A percentile compares a stretch with the other conserved stretches of the same genome.
Evolutionary conservation across 2,888 invertebrate species (phyloP).

Genomic region (Melangyna quadrimaculata): DNA sequence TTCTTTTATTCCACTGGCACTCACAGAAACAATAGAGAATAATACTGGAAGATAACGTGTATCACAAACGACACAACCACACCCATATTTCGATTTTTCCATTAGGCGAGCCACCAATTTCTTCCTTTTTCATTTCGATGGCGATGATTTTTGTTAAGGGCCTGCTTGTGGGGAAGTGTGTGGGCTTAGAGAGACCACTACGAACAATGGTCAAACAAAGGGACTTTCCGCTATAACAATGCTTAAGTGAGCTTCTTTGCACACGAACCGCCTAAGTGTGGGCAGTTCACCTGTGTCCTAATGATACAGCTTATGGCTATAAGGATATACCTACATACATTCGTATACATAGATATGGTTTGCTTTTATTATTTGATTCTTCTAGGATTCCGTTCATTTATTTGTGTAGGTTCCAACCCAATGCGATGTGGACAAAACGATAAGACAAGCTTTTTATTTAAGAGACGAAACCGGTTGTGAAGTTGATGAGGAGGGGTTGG

Average conservation of each 20-base stretch:
- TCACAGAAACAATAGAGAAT: not conserved
- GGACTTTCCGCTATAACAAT: conserved; percentile 24
- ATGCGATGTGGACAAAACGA: conserved; percentile 48
- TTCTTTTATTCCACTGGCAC: not conserved
- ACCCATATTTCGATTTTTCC: conserved; percentile 69
- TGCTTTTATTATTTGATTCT: conserved; percentile 26
- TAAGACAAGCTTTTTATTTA: conserved; percentile 57
- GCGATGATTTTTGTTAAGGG: not conserved
- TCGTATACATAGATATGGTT: too few relatives aligned
- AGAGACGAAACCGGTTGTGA: conserved; percentile 16
- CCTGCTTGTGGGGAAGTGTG: not conserved
- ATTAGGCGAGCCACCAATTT: conserved; percentile 44
- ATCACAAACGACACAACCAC: conserved; percentile 42
- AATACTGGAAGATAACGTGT: not conserved
- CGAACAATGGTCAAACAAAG: conserved; percentile 19
- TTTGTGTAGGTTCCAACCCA: conserved; percentile 4
- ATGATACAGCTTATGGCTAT: conserved; percentile 49
- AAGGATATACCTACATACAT: too few relatives aligned
- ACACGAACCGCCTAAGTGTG: conserved; percentile 11
- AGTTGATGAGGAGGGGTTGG: not conserved
- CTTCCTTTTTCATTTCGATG: not conserved
- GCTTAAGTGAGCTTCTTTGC: conserved; percentile 9
- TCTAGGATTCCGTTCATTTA: conserved; percentile 4
- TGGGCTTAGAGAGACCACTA: not conserved
- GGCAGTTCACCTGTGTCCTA: conserved; percentile 55